Base-by-base conservation (phyloP, 2,113 vertebrate species). In the Axis porcinus region DNA sequence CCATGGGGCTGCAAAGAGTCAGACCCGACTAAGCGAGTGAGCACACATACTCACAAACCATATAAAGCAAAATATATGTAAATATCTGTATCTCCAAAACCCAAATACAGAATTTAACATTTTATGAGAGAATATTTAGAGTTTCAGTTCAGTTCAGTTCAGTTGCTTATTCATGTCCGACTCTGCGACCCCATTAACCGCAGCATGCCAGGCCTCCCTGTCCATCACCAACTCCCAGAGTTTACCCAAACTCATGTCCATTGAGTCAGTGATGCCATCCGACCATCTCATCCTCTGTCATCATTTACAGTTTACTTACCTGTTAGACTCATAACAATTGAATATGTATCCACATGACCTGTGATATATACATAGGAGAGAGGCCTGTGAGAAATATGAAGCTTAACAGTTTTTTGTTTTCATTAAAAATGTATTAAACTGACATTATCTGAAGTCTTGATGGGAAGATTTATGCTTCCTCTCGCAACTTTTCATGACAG, bases 341-440 rank as follows among this genome's bases (percentile, higher is more conserved):
- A 78, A 62, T 36, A 28, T 43, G 1, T 81, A 85, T 28, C 54
- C n/a, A n/a, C 2, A 47, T 10, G 45, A 27, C 36, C 5, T 16
- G 19, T 50, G 86, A 16, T 28, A 67, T 33, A 43, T 15, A 86
- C 5, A 25, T 36, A 12, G 13, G 23, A 36, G 11, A 67, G 28
- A 45, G 4, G 5, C 3, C 6, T 47, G 12, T 70, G 27, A 58
- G 33, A 47, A 79, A 54, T 40, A 91, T 40, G 43, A 97, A 64
- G 1, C 0, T 43, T 67, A 28, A 23, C 21, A 91, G 0, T 0
- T 23, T 70, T 92, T 27, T 17, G n/a, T 33, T 79, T 88, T 6
- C 33, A 40, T 64, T 92, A 76, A 95, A 30, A 76, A 76, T 96
- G 45, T 93, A 52, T 14, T 93, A 62, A 97, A 94, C 12, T 27